A percentile compares a stretch with the other conserved stretches of the same genome.
Conservation (phyloP, 92 coral and sea anemone genomes). For the Muricea muricata region DNA sequence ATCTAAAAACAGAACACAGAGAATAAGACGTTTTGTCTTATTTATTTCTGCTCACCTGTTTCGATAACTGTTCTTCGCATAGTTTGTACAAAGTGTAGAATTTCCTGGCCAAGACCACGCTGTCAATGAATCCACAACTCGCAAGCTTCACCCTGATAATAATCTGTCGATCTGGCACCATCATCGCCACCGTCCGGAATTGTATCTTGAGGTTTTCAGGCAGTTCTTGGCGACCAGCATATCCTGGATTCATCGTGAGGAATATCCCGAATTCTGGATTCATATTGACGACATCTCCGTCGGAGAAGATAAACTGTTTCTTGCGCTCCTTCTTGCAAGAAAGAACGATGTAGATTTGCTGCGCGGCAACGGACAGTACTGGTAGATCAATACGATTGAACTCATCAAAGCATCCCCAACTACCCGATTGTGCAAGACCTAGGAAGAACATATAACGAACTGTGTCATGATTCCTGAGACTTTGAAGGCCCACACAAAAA, state of each 20-base stretch:
- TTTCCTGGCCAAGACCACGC: conserved; percentile 84
- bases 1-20: not conserved
- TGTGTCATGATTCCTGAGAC: too few relatives aligned
- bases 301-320: conserved; percentile 86
- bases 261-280: conserved; percentile 99
- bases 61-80: conserved; percentile 97
- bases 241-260: conserved; percentile 99
- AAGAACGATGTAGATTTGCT: conserved; percentile 96
- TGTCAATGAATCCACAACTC: conserved; percentile 88
- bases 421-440: conserved; percentile 99
- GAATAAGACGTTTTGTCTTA: not conserved
- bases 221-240: conserved; percentile 97
- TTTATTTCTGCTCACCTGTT: conserved; percentile 49
- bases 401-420: conserved; percentile 99
- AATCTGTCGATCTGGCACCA: conserved; percentile 99
- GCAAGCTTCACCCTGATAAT: conserved; percentile 97
- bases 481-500: too few relatives aligned
- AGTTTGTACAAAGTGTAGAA: conserved; percentile 96
- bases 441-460: too few relatives aligned
- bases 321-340: conserved; percentile 96
- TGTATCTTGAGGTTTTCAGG: conserved; percentile 98
- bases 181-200: conserved; percentile 99
- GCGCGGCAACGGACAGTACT: conserved; percentile 99
- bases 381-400: conserved; percentile 99
- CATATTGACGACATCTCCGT: conserved; percentile 97